A percentile compares a stretch with the other conserved stretches of the same genome.
These are phyloP conservation scores for Gryllus longicercus DNA, from an alignment of 2,888 invertebrate species.

Conservation along the genomic window DNA sequence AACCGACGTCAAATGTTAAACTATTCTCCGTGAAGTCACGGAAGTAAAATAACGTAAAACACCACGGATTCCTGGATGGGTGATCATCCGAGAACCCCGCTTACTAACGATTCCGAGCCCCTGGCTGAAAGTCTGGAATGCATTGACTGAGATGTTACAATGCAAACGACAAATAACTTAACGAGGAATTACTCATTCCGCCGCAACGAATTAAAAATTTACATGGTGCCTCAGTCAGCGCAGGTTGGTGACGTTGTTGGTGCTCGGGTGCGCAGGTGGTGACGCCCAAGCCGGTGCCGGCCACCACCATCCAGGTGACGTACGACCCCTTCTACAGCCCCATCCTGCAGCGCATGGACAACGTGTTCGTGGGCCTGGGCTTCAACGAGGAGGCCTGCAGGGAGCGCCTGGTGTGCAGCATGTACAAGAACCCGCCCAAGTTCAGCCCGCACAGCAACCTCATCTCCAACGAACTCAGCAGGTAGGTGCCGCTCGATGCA, in stretches of 20 bases:
- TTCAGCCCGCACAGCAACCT: constrained; percentile 47
- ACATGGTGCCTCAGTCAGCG: background rate
- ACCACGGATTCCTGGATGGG: too few relatives aligned
- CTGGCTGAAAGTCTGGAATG: too few relatives aligned
- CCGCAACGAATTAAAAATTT: too few relatives aligned
- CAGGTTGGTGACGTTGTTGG: background rate
- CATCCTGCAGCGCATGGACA: constrained; percentile 45
- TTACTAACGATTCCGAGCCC: too few relatives aligned
- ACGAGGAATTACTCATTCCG: too few relatives aligned
- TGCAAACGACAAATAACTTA: too few relatives aligned
- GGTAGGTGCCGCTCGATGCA: constrained; percentile 40
- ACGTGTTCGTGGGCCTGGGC: constrained; percentile 45
- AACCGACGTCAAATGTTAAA: too few relatives aligned
- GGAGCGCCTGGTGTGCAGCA: constrained; percentile 46
- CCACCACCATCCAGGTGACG: constrained; percentile 33
- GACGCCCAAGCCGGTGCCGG: constrained; percentile 28
- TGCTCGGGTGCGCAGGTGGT: constrained; percentile 19
- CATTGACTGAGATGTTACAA: too few relatives aligned
- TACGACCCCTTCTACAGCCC: constrained; percentile 47
- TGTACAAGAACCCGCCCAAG: constrained; percentile 45
- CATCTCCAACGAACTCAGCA: constrained; percentile 46
- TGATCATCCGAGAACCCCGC: too few relatives aligned
- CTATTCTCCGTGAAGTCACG: too few relatives aligned
- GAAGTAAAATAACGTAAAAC: too few relatives aligned
- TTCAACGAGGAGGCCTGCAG: constrained; percentile 46